Base-by-base conservation (phyloP, 2,888 invertebrate genomes). In the Nephrotoma guestfalica region DNA sequence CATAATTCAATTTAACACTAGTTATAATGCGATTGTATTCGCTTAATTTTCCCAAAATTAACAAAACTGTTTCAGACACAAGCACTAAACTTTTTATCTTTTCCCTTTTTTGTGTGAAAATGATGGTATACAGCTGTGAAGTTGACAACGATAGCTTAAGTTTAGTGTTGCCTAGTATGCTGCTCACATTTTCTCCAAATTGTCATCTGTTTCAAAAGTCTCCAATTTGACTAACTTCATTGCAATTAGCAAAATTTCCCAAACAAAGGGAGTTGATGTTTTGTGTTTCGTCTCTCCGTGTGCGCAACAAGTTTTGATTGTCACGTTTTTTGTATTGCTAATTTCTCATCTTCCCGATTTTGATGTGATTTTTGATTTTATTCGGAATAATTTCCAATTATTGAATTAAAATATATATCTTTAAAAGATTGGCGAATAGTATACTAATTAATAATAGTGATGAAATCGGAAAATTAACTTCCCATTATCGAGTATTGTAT, bases 1-100 rank as follows among this genome's bases (percentile, higher is more conserved):
- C 94, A 94, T 94, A 89, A 91, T 90, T 88, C 83, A 41, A 42
- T 84, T 71, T 30, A 51, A 18, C 71, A 71, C 71, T 71, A 71
- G 30, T 71, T 30, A 4, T 71, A 71, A 71, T 11, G 71, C 71
- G 71, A 30, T 71, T 71, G 30, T 71, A 4, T 71, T 71, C 71
- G 71, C 71, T 71, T 71, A 71, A 9, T 30, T 71, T 9, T 57
- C 11, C 9, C 30, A 71, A 30, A 71, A 71, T 71, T 71, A 71
- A 71, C 11, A 71, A 51, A 30, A 71, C 30, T 71, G 18, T 4
- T 30, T 30, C 71, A 71, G 71, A 71, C 71, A 11, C 30, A 71
- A 71, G 30, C 71, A 71, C 71, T 13, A 71, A 71, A 71, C 30
- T 30, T 13, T 30, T 71, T n/a, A 41, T 41, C 84, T 84, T 84